These are phyloP conservation scores for Pherbina coryleti DNA, from an alignment of 2,888 invertebrate species.

Conservation along the genomic window DNA sequence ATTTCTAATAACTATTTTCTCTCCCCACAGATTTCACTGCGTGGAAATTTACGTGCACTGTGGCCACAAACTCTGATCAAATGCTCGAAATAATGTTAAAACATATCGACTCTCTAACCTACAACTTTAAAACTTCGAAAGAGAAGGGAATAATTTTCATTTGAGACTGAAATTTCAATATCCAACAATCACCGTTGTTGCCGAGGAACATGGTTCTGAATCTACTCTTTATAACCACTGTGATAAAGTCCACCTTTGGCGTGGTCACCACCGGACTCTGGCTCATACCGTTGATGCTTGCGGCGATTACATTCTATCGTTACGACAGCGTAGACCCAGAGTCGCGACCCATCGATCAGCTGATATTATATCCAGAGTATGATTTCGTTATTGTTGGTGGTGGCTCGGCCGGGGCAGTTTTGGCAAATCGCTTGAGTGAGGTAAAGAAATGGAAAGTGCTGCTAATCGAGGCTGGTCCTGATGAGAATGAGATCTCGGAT, in stretches of 20 bases:
- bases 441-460: conserved; percentile 82
- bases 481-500: conserved; percentile 89
- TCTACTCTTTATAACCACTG: conserved; percentile 81
- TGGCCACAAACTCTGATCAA: conserved; percentile 43
- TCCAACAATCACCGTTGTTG: neutral
- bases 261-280: conserved; percentile 83
- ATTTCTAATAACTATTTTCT: conserved; percentile 6
- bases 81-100: conserved; percentile 37
- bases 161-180: too few species aligned
- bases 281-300: conserved; percentile 86
- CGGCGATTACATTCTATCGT: conserved; percentile 84
- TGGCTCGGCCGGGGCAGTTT: conserved; percentile 91
- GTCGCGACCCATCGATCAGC: conserved; percentile 79
- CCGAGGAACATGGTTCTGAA: conserved; percentile 77
- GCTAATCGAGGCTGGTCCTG: conserved; percentile 86
- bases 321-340: conserved; percentile 87
- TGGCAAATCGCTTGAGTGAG: conserved; percentile 85
- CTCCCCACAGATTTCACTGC: conserved; percentile 36
- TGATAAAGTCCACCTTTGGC: conserved; percentile 80
- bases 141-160: neutral
- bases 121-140: conserved; percentile 7
- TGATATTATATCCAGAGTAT: conserved; percentile 79
- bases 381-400: conserved; percentile 89
- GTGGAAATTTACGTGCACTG: neutral
- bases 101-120: neutral